Percentiles rank a stretch among this genome's conserved stretches.
Conservation (phyloP, 2,888 invertebrate genomes). For the Cantharis lateralis region DNA sequence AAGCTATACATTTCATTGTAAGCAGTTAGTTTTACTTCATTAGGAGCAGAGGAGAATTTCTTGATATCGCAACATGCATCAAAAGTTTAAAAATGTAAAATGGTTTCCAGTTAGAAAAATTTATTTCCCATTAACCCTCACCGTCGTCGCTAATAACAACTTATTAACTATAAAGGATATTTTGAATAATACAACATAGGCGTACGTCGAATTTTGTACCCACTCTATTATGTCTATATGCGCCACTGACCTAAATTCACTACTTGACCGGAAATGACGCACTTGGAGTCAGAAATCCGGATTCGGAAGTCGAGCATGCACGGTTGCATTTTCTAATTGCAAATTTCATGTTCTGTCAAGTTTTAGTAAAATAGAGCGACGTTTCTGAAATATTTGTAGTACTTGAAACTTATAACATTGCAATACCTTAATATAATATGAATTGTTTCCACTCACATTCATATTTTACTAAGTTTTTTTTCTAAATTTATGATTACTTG, state of each 20-base stretch:
- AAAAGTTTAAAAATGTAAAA: neutral
- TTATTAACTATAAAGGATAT: neutral
- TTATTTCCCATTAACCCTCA: neutral
- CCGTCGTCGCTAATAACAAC: neutral
- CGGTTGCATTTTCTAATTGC: slow-evolving; percentile 11
- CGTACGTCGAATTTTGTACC: neutral
- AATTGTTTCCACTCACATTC: neutral
- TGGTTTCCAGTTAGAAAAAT: neutral
- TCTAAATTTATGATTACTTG: neutral
- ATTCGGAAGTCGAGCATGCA: neutral
- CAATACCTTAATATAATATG: neutral
- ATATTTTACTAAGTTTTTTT: neutral
- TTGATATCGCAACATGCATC: neutral
- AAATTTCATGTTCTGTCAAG: slow-evolving; percentile 6
- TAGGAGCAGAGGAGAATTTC: neutral
- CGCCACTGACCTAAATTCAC: neutral
- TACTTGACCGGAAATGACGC: slow-evolving; percentile 22
- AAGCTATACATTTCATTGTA: neutral
- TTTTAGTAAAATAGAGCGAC: slow-evolving; percentile 1
- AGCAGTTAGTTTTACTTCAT: neutral
- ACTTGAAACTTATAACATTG: neutral
- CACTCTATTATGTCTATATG: neutral
- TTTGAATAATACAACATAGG: neutral
- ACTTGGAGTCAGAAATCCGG: slow-evolving; percentile 26
- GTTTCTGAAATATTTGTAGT: neutral